Base-by-base conservation (phyloP, 2,113 vertebrate genomes). In the Oreochromis aureus region DNA sequence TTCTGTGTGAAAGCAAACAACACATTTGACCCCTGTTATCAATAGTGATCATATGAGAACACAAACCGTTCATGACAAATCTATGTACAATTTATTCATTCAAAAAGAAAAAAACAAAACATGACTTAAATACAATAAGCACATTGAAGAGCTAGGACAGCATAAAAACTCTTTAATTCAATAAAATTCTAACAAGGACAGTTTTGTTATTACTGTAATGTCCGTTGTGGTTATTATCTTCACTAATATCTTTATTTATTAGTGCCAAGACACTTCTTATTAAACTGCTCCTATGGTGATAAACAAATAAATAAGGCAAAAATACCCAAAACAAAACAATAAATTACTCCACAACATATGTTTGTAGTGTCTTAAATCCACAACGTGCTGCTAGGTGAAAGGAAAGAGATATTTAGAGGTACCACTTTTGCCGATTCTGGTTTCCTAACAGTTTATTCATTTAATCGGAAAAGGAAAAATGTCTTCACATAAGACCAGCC, bases 231-330 rank as follows among this genome's bases (percentile, higher is more conserved):
- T 84, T 86, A 83, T 46, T 6, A 82, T 81, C 36, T 82, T 86
- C 56, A 86, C 63, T 53, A 22, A 39, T 85, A 54, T 34, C 3
- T 81, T 71, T 16, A 89, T 48, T 61, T 46, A 32, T 84, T 66
- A 90, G 88, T 89, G 87, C 59, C 86, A 83, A 56, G 39, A 86
- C 19, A 27, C 66, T 91, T 93, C 27, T 90, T 9, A 82, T 54
- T 78, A 88, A 91, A 93, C 56, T 82, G 44, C 22, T 32, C 63
- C 41, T 80, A 87, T 87, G 78, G 63, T 76, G 86, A 92, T 82
- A 87, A 87, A 94, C 83, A 92, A 11, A 66, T 81, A 94, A 95
- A 93, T 93, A 94, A 95, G 93, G 94, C 93, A 94, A 36, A 86
- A 90, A 69, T 69, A 39, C 19, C 63, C 34, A 41, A 69, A 69